Conservation (phyloP, 53 echinoderm and acorn worm genomes). For the Echinometra lucunter region DNA sequence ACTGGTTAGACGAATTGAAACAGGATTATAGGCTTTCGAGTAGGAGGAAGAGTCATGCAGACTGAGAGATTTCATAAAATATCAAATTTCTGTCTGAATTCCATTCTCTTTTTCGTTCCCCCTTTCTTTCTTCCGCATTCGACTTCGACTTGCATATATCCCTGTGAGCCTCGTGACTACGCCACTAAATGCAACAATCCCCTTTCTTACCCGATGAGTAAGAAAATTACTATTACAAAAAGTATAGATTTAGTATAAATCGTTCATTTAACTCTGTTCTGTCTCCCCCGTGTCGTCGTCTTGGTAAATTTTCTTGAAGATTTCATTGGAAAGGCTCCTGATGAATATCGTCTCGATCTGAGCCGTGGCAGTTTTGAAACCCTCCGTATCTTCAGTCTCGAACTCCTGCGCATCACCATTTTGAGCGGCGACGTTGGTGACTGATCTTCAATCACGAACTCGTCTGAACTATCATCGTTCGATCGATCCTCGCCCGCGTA, state of each 20-base stretch:
- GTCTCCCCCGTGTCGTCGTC: background rate
- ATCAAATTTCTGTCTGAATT: background rate
- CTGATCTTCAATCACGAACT: background rate
- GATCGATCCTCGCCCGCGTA: background rate
- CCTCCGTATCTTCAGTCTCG: background rate
- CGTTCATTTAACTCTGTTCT: background rate
- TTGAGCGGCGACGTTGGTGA: conserved; percentile 10
- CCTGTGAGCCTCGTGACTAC: background rate
- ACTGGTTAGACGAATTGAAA: background rate
- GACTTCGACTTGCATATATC: background rate
- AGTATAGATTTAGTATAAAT: background rate
- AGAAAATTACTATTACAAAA: background rate
- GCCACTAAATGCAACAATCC: background rate
- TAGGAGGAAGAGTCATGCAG: background rate
- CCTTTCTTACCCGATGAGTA: background rate
- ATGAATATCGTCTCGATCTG: background rate
- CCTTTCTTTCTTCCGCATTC: background rate
- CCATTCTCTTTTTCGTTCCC: background rate
- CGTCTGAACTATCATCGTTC: background rate
- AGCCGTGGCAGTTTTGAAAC: conserved; percentile 30
- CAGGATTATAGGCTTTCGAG: background rate
- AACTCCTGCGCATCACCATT: background rate
- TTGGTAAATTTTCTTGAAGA: background rate
- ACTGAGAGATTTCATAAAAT: too few species aligned
- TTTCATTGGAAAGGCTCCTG: background rate